phyloP scores from a whole-genome alignment of 2,113 vertebrate genomes.

The Austrofundulus limnaeus region DNA sequence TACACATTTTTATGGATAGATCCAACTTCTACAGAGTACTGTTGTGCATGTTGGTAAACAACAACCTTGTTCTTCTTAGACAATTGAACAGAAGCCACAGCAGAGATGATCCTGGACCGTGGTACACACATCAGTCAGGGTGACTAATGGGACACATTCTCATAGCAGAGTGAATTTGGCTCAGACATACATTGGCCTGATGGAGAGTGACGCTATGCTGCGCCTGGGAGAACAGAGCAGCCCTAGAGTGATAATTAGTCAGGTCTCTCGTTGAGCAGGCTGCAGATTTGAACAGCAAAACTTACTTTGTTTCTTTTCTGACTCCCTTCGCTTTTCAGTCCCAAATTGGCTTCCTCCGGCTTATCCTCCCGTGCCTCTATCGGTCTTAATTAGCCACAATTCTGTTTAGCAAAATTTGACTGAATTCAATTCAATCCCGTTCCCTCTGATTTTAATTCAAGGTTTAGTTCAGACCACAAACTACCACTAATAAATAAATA shows the following conservation, averaged over 20 bases:
- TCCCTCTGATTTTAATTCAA: conserved; percentile 29
- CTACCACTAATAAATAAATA: background rate
- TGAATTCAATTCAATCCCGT: conserved; percentile 37
- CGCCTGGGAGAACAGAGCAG: conserved; percentile 55
- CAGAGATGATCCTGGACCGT: conserved; percentile 19
- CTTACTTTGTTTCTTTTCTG: conserved; percentile 36
- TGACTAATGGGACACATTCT: conserved; percentile 23
- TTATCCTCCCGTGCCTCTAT: conserved; percentile 14
- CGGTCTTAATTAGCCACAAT: conserved; percentile 52
- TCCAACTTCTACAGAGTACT: background rate
- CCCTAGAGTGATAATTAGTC: conserved; percentile 73
- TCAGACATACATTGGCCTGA: conserved; percentile 51
- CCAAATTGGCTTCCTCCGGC: conserved; percentile 29
- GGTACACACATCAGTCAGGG: conserved; percentile 38
- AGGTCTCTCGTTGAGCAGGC: conserved; percentile 48
- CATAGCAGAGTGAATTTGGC: conserved; percentile 41
- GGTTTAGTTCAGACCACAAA: conserved; percentile 13
- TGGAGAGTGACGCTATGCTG: conserved; percentile 15
- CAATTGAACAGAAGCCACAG: conserved; percentile 21
- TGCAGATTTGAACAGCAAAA: conserved; percentile 39
- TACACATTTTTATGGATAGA: too few relatives aligned
- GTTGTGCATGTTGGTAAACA: background rate
- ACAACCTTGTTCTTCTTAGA: conserved; percentile 11
- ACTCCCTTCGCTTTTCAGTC: conserved; percentile 11
- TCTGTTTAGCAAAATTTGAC: conserved; percentile 37